A percentile compares a stretch with the other conserved stretches of the same genome.
Conservation (phyloP, 2,797 vertebrate species). For the Melanotaenia boesemani region DNA sequence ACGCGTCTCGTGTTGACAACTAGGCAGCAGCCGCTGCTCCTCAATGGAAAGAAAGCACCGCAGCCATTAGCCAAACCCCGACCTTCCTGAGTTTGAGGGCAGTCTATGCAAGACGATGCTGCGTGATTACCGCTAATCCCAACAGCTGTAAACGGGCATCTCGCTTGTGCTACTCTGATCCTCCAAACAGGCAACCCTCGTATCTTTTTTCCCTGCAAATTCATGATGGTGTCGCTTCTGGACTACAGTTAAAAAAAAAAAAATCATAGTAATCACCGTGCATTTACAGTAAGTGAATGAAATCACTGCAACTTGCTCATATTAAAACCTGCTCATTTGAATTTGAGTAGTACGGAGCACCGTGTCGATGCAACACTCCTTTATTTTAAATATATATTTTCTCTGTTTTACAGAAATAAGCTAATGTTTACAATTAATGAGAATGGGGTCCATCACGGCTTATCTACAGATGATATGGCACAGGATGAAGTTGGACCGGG, state of each 20-base stretch:
- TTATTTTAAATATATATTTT: constrained; percentile 4
- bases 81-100: neutral
- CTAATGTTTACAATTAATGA: neutral
- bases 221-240: constrained; percentile 49
- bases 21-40: constrained; percentile 22
- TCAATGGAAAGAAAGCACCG: constrained; percentile 21
- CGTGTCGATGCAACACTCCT: neutral
- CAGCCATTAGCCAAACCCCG: constrained; percentile 43
- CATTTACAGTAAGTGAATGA: constrained; percentile 44
- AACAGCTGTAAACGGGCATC: constrained; percentile 47
- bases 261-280: constrained; percentile 25
- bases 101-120: constrained; percentile 1
- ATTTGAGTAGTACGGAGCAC: neutral
- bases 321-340: neutral
- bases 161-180: neutral
- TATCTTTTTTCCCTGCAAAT: constrained; percentile 23
- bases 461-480: constrained; percentile 76
- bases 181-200: constrained; percentile 4
- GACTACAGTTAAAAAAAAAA: constrained; percentile 38
- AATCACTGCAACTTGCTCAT: neutral
- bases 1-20: constrained; percentile 49
- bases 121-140: constrained; percentile 38
- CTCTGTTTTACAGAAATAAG: constrained; percentile 37
- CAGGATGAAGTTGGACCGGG: constrained; percentile 80
- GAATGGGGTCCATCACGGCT: constrained; percentile 70